Conservation (phyloP, 2,797 vertebrate species). For the Crocidura indochinensis region DNA sequence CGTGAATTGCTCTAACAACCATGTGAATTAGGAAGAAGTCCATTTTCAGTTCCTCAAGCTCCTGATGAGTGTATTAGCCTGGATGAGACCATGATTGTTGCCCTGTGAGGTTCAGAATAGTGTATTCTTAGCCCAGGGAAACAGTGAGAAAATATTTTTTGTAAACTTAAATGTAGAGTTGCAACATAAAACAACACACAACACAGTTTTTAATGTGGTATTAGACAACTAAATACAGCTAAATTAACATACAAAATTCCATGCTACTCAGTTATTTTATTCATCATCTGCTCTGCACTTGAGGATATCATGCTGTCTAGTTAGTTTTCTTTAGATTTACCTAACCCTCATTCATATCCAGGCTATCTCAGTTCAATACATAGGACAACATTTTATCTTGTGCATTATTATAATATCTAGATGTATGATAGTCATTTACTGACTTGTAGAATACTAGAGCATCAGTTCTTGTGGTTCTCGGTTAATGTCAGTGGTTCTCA, state of each 20-base stretch:
- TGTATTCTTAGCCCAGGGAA: background rate
- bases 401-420: too few species aligned
- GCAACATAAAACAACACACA: too few species aligned
- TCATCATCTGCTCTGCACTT: background rate
- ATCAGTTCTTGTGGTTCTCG: background rate
- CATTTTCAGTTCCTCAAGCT: background rate
- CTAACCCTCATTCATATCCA: background rate
- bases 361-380: conserved; percentile 7
- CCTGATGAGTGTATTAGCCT: background rate
- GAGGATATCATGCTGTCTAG: background rate
- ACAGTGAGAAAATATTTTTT: background rate
- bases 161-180: too few species aligned
- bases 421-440: background rate
- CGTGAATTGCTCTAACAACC: background rate
- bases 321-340: conserved; percentile 25
- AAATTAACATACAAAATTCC: conserved; percentile 33
- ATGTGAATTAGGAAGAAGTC: background rate
- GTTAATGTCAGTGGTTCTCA: conserved; percentile 4
- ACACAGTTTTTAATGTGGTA: too few species aligned
- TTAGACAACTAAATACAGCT: background rate
- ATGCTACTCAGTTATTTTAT: background rate
- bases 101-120: background rate
- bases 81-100: background rate
- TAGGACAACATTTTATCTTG: conserved; percentile 30
- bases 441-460: conserved; percentile 17